Evolutionary conservation across 2,113 vertebrate species (phyloP).

Genomic region (Conger conger): DNA sequence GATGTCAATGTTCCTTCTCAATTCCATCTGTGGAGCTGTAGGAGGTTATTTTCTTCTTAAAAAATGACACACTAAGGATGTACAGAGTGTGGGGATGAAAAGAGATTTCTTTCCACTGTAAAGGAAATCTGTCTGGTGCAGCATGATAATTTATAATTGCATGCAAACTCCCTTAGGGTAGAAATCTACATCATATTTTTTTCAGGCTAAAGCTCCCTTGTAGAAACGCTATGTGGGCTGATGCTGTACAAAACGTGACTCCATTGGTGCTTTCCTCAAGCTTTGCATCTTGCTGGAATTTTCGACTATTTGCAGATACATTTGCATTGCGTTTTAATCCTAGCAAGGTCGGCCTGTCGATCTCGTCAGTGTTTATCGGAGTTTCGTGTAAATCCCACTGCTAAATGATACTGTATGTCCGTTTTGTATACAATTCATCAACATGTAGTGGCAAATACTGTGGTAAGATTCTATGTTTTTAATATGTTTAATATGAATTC

Average conservation of each 20-base stretch:
- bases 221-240: constrained; percentile 52
- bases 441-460: neutral
- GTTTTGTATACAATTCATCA: neutral
- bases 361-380: neutral
- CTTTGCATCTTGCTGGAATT: neutral
- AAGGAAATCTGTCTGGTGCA: constrained; percentile 40
- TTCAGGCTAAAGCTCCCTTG: constrained; percentile 45
- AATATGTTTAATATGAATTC: neutral
- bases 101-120: constrained; percentile 5
- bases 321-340: constrained; percentile 5
- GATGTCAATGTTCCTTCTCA: neutral
- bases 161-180: constrained; percentile 55
- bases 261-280: constrained; percentile 24
- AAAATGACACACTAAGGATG: constrained; percentile 34
- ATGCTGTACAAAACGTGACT: constrained; percentile 45
- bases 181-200: constrained; percentile 51
- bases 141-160: constrained; percentile 64
- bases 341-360: neutral
- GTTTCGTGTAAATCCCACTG: neutral
- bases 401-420: neutral
- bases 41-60: constrained; percentile 32
- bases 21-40: neutral
- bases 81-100: constrained; percentile 38
- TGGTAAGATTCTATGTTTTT: neutral
- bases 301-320: neutral